phyloP scores from a whole-genome alignment of 2,888 invertebrate species.

The Junonia oenone region DNA sequence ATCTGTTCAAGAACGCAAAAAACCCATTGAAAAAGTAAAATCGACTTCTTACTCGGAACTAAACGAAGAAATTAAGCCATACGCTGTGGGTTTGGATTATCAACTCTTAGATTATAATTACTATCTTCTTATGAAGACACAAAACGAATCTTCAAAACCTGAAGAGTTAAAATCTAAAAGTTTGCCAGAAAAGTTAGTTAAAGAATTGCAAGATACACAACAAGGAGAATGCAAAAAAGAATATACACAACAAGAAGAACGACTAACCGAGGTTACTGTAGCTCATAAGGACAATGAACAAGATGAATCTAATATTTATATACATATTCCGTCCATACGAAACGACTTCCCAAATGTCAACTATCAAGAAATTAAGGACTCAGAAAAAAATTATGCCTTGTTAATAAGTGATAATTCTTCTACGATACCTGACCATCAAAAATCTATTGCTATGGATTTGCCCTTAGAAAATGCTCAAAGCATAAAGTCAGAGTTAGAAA shows the following conservation, averaged over 20 bases:
- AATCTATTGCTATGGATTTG: background rate
- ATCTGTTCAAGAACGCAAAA: slow-evolving; percentile 79
- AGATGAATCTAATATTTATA: background rate
- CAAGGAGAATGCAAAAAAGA: background rate
- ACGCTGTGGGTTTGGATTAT: slow-evolving; percentile 53
- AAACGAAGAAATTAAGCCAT: slow-evolving; percentile 56
- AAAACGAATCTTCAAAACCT: slow-evolving; percentile 18
- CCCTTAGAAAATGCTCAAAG: background rate
- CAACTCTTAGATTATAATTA: slow-evolving; percentile 55
- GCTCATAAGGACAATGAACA: background rate
- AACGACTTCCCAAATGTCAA: slow-evolving; percentile 12
- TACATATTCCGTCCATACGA: background rate
- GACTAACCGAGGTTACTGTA: background rate
- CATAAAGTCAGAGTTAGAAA: too few species aligned
- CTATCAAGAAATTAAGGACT: slow-evolving; percentile 42
- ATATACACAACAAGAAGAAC: background rate
- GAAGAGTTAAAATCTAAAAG: background rate
- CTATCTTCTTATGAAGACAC: slow-evolving; percentile 39
- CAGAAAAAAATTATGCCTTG: slow-evolving; percentile 37
- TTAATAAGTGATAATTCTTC: background rate
- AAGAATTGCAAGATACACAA: background rate
- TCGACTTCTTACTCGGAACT: slow-evolving; percentile 53
- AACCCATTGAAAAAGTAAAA: slow-evolving; percentile 32
- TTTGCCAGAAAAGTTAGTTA: background rate
- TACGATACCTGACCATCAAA: background rate